phyloP scores from a whole-genome alignment of 2,113 vertebrate species.

The Hirundichthys speculiger region DNA sequence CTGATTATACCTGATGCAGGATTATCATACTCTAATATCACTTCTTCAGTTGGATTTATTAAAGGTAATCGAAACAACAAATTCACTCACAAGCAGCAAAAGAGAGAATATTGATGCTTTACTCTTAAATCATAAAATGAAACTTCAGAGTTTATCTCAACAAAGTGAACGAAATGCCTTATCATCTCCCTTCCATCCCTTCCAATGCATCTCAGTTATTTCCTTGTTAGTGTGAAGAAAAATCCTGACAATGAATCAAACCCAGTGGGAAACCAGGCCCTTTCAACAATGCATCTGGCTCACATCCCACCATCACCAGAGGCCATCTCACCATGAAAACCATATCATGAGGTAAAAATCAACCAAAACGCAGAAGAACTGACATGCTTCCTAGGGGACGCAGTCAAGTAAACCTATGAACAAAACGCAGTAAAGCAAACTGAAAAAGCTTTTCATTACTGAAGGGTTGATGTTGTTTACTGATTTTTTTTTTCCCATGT shows the following conservation, averaged over 20 bases:
- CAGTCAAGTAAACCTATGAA: too few species aligned
- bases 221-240: constrained; percentile 41
- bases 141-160: neutral
- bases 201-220: constrained; percentile 25
- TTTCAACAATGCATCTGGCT: constrained; percentile 53
- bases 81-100: neutral
- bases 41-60: too few species aligned
- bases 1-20: too few species aligned
- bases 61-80: too few species aligned
- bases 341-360: too few species aligned
- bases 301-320: constrained; percentile 17
- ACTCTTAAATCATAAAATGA: constrained; percentile 23
- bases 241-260: constrained; percentile 43
- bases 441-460: too few species aligned
- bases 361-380: too few species aligned
- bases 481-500: too few species aligned
- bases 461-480: too few species aligned
- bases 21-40: too few species aligned
- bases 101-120: neutral
- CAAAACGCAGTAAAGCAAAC: too few species aligned
- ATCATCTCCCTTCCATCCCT: constrained; percentile 36
- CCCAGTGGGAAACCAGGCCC: constrained; percentile 41
- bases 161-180: constrained; percentile 25
- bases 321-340: neutral
- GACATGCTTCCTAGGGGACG: too few species aligned